phyloP scores from a whole-genome alignment of 1,140 invertebrate species.

The Rhagoletis pomonella region DNA sequence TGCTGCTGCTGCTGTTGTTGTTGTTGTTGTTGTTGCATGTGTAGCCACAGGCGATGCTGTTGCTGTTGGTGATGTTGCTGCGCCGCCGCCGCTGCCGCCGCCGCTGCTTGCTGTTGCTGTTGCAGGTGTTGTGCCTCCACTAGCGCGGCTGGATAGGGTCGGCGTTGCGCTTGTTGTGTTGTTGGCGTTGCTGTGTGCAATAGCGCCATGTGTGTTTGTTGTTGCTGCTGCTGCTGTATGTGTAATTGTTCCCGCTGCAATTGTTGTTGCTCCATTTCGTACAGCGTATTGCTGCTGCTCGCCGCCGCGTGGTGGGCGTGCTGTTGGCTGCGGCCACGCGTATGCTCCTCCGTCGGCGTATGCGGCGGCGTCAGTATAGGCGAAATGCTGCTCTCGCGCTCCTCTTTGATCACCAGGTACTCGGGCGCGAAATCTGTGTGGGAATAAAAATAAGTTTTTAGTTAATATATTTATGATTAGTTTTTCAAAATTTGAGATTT shows the following conservation, averaged over 20 bases:
- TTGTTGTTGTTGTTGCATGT: conserved; percentile 58
- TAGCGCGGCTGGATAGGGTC: conserved; percentile 12
- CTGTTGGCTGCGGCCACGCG: conserved; percentile 68
- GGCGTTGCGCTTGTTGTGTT: conserved; percentile 50
- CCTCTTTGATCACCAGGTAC: conserved; percentile 78
- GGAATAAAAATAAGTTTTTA: too few relatives aligned
- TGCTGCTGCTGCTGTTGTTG: conserved; percentile 58
- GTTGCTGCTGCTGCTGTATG: conserved; percentile 56
- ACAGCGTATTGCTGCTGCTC: conserved; percentile 63
- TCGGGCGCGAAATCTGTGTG: conserved; percentile 43
- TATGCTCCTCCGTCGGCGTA: conserved; percentile 78
- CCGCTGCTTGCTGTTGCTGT: conserved; percentile 58
- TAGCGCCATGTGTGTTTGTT: conserved; percentile 4
- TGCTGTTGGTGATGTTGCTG: conserved; percentile 64
- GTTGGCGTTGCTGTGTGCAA: conserved; percentile 23
- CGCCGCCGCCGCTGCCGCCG: conserved; percentile 63
- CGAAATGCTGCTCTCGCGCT: conserved; percentile 78
- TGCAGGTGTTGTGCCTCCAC: conserved; percentile 51
- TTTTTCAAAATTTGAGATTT: too few relatives aligned
- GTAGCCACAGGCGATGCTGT: conserved; percentile 68
- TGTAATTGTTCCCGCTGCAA: conserved; percentile 30
- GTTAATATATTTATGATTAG: too few relatives aligned
- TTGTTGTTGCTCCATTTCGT: conserved; percentile 60
- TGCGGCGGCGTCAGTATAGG: conserved; percentile 82
- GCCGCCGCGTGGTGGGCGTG: neutral